Conservation (phyloP, 2,113 vertebrate genomes). For the Platycercus adscitus region DNA sequence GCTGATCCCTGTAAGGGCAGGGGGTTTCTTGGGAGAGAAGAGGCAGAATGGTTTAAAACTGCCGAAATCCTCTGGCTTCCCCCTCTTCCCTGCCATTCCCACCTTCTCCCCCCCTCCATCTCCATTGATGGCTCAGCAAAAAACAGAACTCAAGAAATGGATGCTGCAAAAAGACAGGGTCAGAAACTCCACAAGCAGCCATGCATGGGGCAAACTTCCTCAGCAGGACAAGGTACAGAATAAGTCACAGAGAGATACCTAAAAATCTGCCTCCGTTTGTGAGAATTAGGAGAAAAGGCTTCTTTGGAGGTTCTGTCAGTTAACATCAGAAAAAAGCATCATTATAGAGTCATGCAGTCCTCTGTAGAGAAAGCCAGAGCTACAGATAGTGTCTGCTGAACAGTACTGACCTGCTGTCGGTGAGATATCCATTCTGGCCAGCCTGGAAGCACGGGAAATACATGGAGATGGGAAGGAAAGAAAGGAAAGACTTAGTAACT, state of each 20-base stretch:
- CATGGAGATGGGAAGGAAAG: conserved; percentile 31
- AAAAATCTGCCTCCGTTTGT: conserved; percentile 95
- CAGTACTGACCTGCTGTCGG: conserved; percentile 92
- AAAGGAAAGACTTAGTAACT: conserved; percentile 62
- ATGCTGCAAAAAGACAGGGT: conserved; percentile 65
- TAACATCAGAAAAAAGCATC: conserved; percentile 81
- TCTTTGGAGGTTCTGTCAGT: conserved; percentile 92
- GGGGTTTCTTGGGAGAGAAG: not conserved
- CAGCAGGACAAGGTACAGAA: conserved; percentile 76
- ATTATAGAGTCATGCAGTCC: conserved; percentile 45
- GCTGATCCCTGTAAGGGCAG: not conserved
- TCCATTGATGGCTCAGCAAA: not conserved
- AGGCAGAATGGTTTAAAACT: not conserved
- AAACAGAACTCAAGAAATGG: not conserved
- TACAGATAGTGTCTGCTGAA: not conserved
- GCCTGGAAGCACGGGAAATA: conserved; percentile 79
- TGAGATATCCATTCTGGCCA: conserved; percentile 97
- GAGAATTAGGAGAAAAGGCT: conserved; percentile 93
- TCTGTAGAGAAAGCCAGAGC: conserved; percentile 33
- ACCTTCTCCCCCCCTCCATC: not conserved
- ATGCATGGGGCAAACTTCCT: conserved; percentile 81
- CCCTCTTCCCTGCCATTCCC: not conserved
- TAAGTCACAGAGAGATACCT: conserved; percentile 84
- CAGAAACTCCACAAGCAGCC: conserved; percentile 84
- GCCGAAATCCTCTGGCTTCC: not conserved